Evolutionary conservation across 2,797 vertebrate species (phyloP), one percentile per base, ranked within the genome.

Genomic region (Sternarchorhynchus goeldii): DNA sequence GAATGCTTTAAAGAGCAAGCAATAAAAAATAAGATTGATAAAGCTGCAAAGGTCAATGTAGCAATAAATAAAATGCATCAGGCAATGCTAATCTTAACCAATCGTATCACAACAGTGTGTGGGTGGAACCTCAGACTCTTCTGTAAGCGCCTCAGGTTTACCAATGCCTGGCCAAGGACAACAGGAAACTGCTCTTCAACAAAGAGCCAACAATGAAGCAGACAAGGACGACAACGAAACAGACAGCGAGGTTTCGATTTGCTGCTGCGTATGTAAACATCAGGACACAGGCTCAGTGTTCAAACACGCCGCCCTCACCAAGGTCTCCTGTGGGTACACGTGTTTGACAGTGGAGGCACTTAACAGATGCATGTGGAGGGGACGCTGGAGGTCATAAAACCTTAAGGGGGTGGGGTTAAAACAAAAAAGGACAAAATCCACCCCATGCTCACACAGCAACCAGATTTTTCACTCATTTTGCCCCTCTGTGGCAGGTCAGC

Each of bases 181-280:
- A 72, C 67, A 81, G 79, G 79, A 85, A 83, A 70, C 68, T 25
- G 67, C n/a, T 76, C 36, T 65, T 71, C 45, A 77, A 80, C 72
- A 56, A 73, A 65, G 8, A 57, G 29, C n/a, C 39, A 41, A 34
- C n/a, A 12, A n/a, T 59, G 73, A 73, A 66, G 39, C 70, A 76
- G 69, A 80, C 72, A 56, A 73, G 60, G 8, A 57, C 39, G 32
- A 34, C n/a, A 12, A n/a, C 55, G 73, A 73, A 66, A 31, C 70
- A 76, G 69, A 81, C 69, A 76, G 25, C 32, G 70, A 63, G 45
- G 75, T 53, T 62, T 70, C 34, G 67, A 67, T 29, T 12, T 29
- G 63, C 62, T 76, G 66, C 21, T 3, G 59, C 21, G 5, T 12
- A 12, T 57, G 81, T 41, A 79, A 56, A 81, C 79, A 81, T 1